Conservation (phyloP, 2,888 invertebrate genomes). For the Psococerastis gibbosa region DNA sequence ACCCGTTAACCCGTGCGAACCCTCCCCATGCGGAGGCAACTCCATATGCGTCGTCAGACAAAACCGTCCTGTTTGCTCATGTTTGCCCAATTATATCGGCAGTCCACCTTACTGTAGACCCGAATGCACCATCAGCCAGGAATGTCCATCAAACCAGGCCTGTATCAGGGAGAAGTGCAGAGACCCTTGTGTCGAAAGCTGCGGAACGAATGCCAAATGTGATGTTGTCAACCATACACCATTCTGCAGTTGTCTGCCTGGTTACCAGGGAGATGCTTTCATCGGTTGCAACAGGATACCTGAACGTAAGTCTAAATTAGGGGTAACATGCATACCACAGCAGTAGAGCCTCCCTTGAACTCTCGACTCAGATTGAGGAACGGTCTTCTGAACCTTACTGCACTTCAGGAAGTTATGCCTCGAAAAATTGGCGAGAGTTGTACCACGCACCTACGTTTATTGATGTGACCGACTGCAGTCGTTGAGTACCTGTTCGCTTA, state of each 20-base stretch:
- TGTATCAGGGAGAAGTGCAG: constrained; percentile 66
- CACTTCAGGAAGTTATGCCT: too few relatives aligned
- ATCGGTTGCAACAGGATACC: constrained; percentile 48
- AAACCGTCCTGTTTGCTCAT: constrained; percentile 60
- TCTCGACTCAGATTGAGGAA: too few relatives aligned
- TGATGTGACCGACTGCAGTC: too few relatives aligned
- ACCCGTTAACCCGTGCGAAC: constrained; percentile 26
- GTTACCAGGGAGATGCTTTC: constrained; percentile 69
- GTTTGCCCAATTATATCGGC: constrained; percentile 57
- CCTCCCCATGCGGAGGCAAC: constrained; percentile 55
- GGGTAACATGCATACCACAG: too few relatives aligned
- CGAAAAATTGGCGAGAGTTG: too few relatives aligned
- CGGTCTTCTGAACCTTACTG: too few relatives aligned
- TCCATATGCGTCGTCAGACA: constrained; percentile 68
- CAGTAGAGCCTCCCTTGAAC: too few relatives aligned
- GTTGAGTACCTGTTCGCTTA: too few relatives aligned
- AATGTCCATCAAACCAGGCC: constrained; percentile 57
- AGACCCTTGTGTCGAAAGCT: constrained; percentile 58
- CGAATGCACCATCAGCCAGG: constrained; percentile 65
- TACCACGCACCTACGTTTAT: too few relatives aligned
- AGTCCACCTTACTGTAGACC: constrained; percentile 65
- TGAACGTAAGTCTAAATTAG: constrained; percentile 27
- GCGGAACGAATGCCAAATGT: constrained; percentile 63
- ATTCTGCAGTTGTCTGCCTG: constrained; percentile 56
- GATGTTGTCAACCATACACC: constrained; percentile 62